A percentile compares a stretch with the other conserved stretches of the same genome.
Evolutionary conservation across 1,140 invertebrate species (phyloP).

Genomic region (Propsilocerus akamusi): DNA sequence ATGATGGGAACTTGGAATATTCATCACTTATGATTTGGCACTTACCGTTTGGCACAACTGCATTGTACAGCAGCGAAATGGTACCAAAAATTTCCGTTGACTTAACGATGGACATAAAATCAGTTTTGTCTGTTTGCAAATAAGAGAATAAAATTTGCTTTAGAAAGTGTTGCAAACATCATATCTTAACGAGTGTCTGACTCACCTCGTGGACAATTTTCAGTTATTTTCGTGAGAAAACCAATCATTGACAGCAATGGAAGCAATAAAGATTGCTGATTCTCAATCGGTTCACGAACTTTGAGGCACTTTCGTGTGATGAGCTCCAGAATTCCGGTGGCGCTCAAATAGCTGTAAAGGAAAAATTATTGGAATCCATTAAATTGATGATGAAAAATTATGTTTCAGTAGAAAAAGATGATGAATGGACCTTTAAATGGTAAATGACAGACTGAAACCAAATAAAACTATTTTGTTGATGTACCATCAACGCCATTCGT

Average conservation of each 20-base stretch:
- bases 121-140: slow-evolving; percentile 15
- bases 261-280: slow-evolving; percentile 20
- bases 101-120: slow-evolving; percentile 17
- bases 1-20: background rate
- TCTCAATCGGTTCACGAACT: slow-evolving; percentile 20
- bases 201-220: slow-evolving; percentile 21
- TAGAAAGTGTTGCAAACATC: too few relatives aligned
- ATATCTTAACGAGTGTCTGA: too few relatives aligned
- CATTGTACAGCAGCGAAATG: slow-evolving; percentile 17
- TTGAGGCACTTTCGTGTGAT: slow-evolving; percentile 20
- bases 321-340: slow-evolving; percentile 20
- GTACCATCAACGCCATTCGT: too few relatives aligned
- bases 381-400: too few relatives aligned
- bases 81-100: slow-evolving; percentile 22
- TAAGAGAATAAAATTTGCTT: background rate
- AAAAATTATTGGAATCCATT: background rate
- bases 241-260: slow-evolving; percentile 20
- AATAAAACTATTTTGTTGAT: too few relatives aligned
- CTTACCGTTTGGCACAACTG: slow-evolving; percentile 20
- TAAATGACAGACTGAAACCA: too few relatives aligned
- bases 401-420: too few relatives aligned
- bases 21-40: background rate
- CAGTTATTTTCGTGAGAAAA: slow-evolving; percentile 20
- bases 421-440: too few relatives aligned
- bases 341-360: slow-evolving; percentile 17